A percentile compares a stretch with the other conserved stretches of the same genome.
phyloP scores from a whole-genome alignment of 2,113 vertebrate genomes.

The Aegithalos caudatus region DNA sequence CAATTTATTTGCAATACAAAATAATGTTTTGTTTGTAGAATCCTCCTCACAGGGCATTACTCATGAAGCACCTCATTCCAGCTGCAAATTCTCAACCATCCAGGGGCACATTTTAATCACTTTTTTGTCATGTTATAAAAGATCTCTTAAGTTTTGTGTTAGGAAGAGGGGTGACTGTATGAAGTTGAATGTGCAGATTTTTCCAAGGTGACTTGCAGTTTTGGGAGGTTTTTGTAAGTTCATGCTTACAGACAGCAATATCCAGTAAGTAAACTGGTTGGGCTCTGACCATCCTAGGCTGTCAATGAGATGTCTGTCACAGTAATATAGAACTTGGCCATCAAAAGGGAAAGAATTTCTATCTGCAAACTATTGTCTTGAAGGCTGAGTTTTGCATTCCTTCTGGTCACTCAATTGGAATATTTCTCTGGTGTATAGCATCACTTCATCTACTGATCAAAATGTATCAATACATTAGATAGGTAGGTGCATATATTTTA shows the following conservation, averaged over 20 bases:
- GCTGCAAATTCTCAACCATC: slow-evolving; percentile 47
- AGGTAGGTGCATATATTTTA: not conserved
- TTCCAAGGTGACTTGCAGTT: not conserved
- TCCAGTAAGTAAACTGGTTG: not conserved
- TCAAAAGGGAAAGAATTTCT: not conserved
- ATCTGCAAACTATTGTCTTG: not conserved
- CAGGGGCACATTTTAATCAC: not conserved
- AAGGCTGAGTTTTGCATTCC: not conserved
- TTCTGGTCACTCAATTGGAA: not conserved
- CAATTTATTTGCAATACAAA: slow-evolving; percentile 74
- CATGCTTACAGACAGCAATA: not conserved
- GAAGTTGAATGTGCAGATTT: slow-evolving; percentile 3
- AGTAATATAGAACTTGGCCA: not conserved
- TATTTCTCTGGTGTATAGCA: not conserved
- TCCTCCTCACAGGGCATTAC: slow-evolving; percentile 51
- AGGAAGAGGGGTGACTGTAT: not conserved
- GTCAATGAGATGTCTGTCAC: not conserved
- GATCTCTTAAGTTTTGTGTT: not conserved
- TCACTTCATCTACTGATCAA: not conserved
- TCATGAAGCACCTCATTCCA: slow-evolving; percentile 49
- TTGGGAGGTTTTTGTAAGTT: slow-evolving; percentile 18
- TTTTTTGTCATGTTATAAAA: slow-evolving; percentile 21
- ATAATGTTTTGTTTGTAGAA: slow-evolving; percentile 64
- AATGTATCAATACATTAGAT: not conserved
- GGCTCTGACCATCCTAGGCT: not conserved